These are phyloP conservation scores for Andrena flavipes DNA, from an alignment of 2,888 invertebrate species.

Conservation along the genomic window DNA sequence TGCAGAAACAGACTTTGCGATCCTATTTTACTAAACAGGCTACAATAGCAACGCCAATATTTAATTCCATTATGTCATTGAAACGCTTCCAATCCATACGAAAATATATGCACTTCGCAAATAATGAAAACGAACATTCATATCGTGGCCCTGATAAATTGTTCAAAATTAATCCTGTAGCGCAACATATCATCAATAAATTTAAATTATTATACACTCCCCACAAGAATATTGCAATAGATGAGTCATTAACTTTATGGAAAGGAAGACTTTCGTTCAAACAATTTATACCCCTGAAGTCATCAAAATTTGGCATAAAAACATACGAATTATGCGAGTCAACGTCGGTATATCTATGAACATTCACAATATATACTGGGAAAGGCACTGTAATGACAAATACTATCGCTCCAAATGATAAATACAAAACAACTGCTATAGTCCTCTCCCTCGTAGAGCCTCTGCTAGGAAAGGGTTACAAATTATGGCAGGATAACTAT, in stretches of 20 bases:
- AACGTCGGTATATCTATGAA: no score
- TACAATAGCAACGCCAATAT: neutral
- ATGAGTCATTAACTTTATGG: neutral
- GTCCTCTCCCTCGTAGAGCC: neutral
- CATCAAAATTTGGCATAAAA: no score
- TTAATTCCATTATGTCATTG: neutral
- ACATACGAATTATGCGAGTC: no score
- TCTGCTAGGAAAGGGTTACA: neutral
- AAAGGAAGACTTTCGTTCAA: neutral
- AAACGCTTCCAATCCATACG: neutral
- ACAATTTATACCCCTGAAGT: no score
- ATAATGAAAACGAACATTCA: neutral
- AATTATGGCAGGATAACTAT: neutral
- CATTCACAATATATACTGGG: no score
- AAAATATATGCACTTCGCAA: neutral
- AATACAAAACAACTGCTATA: neutral
- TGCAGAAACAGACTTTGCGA: neutral
- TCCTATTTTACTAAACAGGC: neutral
- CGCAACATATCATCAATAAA: neutral
- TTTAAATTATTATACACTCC: neutral
- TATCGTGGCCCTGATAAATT: neutral
- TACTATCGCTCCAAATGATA: neutral
- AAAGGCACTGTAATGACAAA: no score
- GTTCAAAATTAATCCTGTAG: neutral
- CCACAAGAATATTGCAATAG: neutral